Conservation (phyloP, 2,113 vertebrate genomes). For the Megaceryle maxima region DNA sequence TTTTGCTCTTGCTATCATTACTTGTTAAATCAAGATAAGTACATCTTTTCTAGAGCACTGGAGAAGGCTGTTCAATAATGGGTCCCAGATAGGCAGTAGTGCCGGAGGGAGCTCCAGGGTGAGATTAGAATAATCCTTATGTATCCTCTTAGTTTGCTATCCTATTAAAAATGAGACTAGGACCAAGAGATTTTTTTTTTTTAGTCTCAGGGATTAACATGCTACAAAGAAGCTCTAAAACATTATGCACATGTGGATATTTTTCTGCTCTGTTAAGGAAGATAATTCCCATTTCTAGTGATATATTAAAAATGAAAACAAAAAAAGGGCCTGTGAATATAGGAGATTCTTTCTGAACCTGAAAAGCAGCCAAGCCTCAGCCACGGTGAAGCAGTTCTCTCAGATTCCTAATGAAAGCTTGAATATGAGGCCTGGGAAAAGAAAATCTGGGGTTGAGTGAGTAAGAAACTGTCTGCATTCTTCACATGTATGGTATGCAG, state of each 20-base stretch:
- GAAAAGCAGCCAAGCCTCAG: constrained; percentile 12
- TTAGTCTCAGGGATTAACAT: neutral
- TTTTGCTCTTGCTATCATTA: constrained; percentile 35
- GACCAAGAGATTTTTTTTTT: neutral
- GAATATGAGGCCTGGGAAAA: neutral
- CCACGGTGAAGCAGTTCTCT: neutral
- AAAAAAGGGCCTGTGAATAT: neutral
- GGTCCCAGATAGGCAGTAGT: neutral
- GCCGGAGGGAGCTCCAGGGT: constrained; percentile 29
- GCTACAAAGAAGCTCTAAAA: constrained; percentile 35
- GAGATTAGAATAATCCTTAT: constrained; percentile 53
- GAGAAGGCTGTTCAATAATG: neutral
- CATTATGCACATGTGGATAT: neutral
- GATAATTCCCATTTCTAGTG: constrained; percentile 10
- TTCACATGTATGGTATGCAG: neutral
- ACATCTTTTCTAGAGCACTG: constrained; percentile 36
- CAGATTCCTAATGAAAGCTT: neutral
- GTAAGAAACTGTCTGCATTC: neutral
- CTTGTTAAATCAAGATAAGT: constrained; percentile 57
- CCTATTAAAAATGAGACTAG: constrained; percentile 48
- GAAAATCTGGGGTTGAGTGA: neutral
- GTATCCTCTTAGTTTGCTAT: constrained; percentile 50
- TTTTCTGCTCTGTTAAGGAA: neutral
- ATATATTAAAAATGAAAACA: neutral
- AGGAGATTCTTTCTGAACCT: neutral